phyloP scores from a whole-genome alignment of 2,797 vertebrate species.

The Rhinophrynus dorsalis region DNA sequence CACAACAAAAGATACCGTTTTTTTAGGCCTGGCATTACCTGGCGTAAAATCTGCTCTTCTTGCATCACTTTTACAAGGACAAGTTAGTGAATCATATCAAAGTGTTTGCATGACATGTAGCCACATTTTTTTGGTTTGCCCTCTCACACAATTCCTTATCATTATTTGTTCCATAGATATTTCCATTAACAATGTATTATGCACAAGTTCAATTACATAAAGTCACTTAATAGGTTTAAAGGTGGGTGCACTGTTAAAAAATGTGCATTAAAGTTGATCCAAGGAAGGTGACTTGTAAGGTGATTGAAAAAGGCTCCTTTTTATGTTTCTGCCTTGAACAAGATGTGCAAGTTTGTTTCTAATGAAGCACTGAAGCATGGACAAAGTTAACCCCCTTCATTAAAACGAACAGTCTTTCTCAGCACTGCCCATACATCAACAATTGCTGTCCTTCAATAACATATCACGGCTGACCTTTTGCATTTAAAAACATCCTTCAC shows the following conservation, averaged over 20 bases:
- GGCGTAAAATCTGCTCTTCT: background rate
- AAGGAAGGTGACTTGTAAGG: background rate
- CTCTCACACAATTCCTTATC: too few relatives aligned
- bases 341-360: background rate
- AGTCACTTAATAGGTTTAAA: background rate
- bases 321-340: background rate
- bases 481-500: slow-evolving; percentile 13
- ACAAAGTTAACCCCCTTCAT: slow-evolving; percentile 7
- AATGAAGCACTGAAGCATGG: background rate
- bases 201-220: background rate
- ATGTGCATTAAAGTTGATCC: background rate
- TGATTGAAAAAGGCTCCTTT: background rate
- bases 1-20: too few relatives aligned
- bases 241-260: background rate
- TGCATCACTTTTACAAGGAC: background rate
- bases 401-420: slow-evolving; percentile 7
- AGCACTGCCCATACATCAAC: slow-evolving; percentile 2
- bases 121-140: too few relatives aligned
- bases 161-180: background rate
- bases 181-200: background rate
- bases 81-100: background rate
- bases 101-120: too few relatives aligned
- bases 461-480: slow-evolving; percentile 4
- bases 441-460: background rate
- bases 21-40: too few relatives aligned